Conservation (phyloP, 2,888 invertebrate species). For the Nipponacmea schrenckii region DNA sequence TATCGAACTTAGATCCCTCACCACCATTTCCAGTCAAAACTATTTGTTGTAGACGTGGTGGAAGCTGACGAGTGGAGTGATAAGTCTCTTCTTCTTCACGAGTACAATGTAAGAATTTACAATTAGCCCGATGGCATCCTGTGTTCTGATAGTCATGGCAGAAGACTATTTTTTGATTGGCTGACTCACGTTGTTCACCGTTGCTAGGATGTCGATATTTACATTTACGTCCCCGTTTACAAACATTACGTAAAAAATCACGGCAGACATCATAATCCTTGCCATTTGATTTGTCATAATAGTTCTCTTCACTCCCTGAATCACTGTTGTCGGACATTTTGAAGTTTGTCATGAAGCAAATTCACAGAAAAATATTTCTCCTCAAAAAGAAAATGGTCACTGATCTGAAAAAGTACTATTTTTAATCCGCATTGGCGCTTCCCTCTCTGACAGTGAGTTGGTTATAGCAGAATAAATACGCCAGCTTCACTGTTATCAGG, state of each 20-base stretch:
- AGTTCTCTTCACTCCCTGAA: constrained; percentile 49
- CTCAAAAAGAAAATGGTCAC: too few relatives aligned
- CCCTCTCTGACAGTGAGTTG: too few relatives aligned
- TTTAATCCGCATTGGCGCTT: too few relatives aligned
- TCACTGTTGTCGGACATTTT: constrained; percentile 59
- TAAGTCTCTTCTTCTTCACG: constrained; percentile 79
- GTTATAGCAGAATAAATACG: too few relatives aligned
- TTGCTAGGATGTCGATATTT: constrained; percentile 71
- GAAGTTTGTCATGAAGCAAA: neutral
- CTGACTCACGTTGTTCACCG: constrained; percentile 58
- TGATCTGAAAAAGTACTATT: too few relatives aligned
- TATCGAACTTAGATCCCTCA: constrained; percentile 49
- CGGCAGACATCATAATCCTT: constrained; percentile 72
- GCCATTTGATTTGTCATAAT: constrained; percentile 23
- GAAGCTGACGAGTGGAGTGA: constrained; percentile 79
- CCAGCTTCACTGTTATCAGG: too few relatives aligned
- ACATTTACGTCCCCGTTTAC: constrained; percentile 74
- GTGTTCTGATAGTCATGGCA: constrained; percentile 78
- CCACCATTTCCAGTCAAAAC: constrained; percentile 58
- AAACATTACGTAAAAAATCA: constrained; percentile 74
- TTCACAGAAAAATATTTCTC: neutral
- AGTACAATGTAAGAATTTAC: constrained; percentile 82
- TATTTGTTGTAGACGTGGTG: constrained; percentile 68
- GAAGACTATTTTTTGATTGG: constrained; percentile 67
- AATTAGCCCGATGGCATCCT: constrained; percentile 78